Base-by-base conservation (phyloP, 1,140 invertebrate species). In the Dinoponera quadriceps region DNA sequence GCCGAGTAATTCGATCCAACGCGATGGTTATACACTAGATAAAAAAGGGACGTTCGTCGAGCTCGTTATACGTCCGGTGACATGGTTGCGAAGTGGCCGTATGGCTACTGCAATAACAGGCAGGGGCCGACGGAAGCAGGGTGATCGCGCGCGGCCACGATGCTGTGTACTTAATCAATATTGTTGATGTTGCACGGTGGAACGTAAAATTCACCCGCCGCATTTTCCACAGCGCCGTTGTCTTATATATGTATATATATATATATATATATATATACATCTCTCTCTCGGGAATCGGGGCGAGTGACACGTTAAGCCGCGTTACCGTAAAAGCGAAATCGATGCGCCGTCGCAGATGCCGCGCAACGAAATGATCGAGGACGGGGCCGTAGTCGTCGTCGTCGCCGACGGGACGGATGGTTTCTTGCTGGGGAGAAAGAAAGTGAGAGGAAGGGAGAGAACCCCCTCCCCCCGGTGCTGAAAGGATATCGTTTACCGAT, bases 141-240 rank as follows among this genome's bases (percentile, higher is more conserved):
- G 62, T 51, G 57, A 62, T 75, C 60, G 57, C 18, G 38, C 33
- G 20, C 22, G 18, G 63, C 22, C 51, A 63, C 13, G 49, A 78
- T 22, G 48, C n/a, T 84, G 81, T 86, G 81, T 74, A 80, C 86
- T 84, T 69, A 80, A 87, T 84, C 85, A 86, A 87, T 87, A 87
- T 86, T 59, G 65, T 80, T 87, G 86, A 87, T 87, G 85, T 74
- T 73, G 73, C 82, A 74, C 75, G 33, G 9, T 44, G 7, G 59
- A 54, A 62, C 68, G 72, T 69, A 84, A 85, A 86, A 87, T 86
- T 87, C 85, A 84, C 84, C 74, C 72, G 54, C 68, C 48, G 65
- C 29, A 57, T 85, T 82, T 72, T 63, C 55, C 83, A 27, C n/a
- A 25, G 22, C 68, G 25, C 16, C 66, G 38, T 62, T 60, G 78